phyloP scores from a whole-genome alignment of 2,113 vertebrate genomes.

The Tachuris rubrigastra region DNA sequence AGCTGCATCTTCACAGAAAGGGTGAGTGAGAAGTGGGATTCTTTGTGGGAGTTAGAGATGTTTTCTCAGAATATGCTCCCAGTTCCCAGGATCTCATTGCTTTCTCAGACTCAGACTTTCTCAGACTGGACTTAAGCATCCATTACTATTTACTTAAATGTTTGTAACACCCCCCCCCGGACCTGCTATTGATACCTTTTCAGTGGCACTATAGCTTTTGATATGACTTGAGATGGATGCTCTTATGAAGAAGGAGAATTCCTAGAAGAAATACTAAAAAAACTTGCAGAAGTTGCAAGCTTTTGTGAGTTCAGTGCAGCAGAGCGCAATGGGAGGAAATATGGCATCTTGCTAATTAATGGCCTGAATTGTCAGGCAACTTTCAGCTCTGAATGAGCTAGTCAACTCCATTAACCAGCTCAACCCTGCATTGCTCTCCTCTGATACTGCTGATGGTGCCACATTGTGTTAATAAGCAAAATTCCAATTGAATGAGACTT shows the following conservation, averaged over 20 bases:
- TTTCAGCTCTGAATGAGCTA: slow-evolving; percentile 29
- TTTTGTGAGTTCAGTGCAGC: not conserved
- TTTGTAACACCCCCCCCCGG: not conserved
- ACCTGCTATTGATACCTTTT: not conserved
- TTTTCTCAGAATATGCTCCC: not conserved
- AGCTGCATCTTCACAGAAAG: not conserved
- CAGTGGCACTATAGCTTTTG: not conserved
- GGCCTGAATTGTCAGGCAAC: slow-evolving; percentile 26
- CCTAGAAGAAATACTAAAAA: not conserved
- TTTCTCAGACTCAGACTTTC: too few species aligned
- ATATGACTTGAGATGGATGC: not conserved
- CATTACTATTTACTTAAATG: not conserved
- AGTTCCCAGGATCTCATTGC: not conserved
- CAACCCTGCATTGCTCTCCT: not conserved
- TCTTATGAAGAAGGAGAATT: not conserved
- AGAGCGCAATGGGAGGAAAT: not conserved
- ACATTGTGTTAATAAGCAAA: slow-evolving; percentile 52
- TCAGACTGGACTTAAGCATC: too few species aligned
- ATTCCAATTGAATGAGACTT: slow-evolving; percentile 13
- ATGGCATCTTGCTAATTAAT: slow-evolving; percentile 54
- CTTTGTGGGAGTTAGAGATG: not conserved
- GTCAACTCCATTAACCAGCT: slow-evolving; percentile 46
- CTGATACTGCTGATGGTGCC: slow-evolving; percentile 7
- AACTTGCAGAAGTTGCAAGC: not conserved
- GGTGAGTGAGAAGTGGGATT: not conserved